A percentile compares a stretch with the other conserved stretches of the same genome.
Evolutionary conservation across 2,797 vertebrate genomes (phyloP).

Genomic region (Trematomus bernacchii): DNA sequence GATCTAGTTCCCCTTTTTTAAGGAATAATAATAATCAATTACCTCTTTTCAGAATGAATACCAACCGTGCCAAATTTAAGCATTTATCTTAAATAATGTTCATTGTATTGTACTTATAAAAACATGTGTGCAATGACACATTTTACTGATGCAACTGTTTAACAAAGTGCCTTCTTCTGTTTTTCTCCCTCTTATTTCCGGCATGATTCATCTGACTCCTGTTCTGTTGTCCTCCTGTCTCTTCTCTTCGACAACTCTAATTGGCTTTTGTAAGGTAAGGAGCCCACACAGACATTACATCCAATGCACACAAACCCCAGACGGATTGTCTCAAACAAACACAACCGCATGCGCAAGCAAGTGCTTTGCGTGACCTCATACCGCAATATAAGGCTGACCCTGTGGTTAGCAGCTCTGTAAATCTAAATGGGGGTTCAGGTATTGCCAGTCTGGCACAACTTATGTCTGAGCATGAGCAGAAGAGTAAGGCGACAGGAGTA

Average conservation of each 20-base stretch:
- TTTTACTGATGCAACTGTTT: constrained; percentile 70
- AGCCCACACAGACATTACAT: constrained; percentile 86
- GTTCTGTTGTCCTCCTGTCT: constrained; percentile 31
- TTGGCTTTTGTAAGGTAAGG: constrained; percentile 99
- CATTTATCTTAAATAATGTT: background rate
- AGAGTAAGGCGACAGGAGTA: constrained; percentile 36
- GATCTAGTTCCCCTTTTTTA: background rate
- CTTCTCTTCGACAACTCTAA: constrained; percentile 83
- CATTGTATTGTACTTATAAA: background rate
- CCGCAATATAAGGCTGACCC: constrained; percentile 55
- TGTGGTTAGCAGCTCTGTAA: constrained; percentile 19
- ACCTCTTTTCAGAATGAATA: background rate
- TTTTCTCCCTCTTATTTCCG: constrained; percentile 41
- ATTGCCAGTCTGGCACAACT: constrained; percentile 76
- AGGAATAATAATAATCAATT: background rate
- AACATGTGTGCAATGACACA: background rate
- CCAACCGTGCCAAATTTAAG: background rate
- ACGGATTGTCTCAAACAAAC: constrained; percentile 23
- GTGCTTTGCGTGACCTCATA: constrained; percentile 71
- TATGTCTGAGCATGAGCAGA: constrained; percentile 77
- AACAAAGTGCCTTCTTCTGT: constrained; percentile 94
- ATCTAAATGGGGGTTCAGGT: constrained; percentile 35
- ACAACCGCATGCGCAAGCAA: constrained; percentile 43
- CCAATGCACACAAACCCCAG: constrained; percentile 55
- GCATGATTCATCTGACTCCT: constrained; percentile 45